Evolutionary conservation across 2,797 vertebrate species (phyloP).

Genomic region (Thunnus albacares): DNA sequence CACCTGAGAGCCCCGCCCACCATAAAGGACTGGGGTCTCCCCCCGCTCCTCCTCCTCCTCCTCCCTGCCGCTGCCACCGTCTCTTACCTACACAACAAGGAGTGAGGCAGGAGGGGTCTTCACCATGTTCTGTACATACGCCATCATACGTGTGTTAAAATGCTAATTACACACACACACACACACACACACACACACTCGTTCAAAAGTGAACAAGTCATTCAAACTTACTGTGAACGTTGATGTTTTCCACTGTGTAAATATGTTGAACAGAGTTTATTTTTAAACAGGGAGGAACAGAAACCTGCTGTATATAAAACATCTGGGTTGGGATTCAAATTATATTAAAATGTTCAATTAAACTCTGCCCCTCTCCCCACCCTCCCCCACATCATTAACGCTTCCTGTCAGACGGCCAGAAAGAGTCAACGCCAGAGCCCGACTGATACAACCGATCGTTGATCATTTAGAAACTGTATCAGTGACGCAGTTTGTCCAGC

Average conservation of each 20-base stretch:
- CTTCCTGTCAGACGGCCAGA: slow-evolving; percentile 36
- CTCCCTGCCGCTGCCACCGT: not conserved
- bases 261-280: slow-evolving; percentile 76
- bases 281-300: slow-evolving; percentile 67
- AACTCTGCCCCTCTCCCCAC: not conserved
- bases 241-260: slow-evolving; percentile 69
- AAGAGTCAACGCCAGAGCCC: not conserved
- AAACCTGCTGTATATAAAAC: slow-evolving; percentile 56
- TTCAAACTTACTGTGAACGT: slow-evolving; percentile 57
- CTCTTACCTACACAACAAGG: slow-evolving; percentile 46
- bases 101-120: slow-evolving; percentile 44
- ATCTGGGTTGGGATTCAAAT: slow-evolving; percentile 16
- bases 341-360: slow-evolving; percentile 2
- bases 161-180: slow-evolving; percentile 13
- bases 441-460: not conserved
- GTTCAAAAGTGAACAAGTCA: slow-evolving; percentile 57
- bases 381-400: too few species aligned
- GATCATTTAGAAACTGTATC: slow-evolving; percentile 13
- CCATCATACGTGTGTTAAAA: slow-evolving; percentile 25
- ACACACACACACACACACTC: slow-evolving; percentile 12
- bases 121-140: slow-evolving; percentile 34
- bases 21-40: slow-evolving; percentile 63
- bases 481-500: slow-evolving; percentile 18
- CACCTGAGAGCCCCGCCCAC: slow-evolving; percentile 83
- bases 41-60: slow-evolving; percentile 16